A percentile compares a stretch with the other conserved stretches of the same genome.
These are phyloP conservation scores for Plemyria rubiginata DNA, from an alignment of 2,888 invertebrate species.

Conservation along the genomic window DNA sequence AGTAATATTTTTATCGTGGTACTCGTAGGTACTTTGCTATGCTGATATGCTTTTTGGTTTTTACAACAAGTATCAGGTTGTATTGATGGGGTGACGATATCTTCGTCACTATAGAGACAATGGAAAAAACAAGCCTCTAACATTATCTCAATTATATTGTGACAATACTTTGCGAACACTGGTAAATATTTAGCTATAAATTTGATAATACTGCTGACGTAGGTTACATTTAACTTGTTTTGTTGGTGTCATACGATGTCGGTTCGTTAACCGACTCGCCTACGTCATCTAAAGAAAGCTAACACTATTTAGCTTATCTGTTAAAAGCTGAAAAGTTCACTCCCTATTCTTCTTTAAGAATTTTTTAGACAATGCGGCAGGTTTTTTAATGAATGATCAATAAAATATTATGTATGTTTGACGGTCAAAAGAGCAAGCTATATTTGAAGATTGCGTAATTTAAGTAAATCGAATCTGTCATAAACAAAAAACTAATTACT, in stretches of 20 bases:
- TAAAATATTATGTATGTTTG: too few relatives aligned
- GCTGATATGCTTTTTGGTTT: too few relatives aligned
- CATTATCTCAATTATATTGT: conserved; percentile 8
- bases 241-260: conserved; percentile 45
- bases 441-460: background rate
- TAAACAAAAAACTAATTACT: too few relatives aligned
- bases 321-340: too few relatives aligned
- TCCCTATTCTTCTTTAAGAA: background rate
- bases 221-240: conserved; percentile 39
- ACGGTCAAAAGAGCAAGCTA: background rate
- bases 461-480: too few relatives aligned
- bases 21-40: background rate
- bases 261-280: conserved; percentile 55
- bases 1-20: background rate
- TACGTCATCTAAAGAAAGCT: conserved; percentile 47
- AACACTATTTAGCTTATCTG: background rate
- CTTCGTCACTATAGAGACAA: too few relatives aligned
- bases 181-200: conserved; percentile 27
- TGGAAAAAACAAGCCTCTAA: too few relatives aligned
- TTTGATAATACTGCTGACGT: conserved; percentile 37
- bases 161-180: conserved; percentile 20
- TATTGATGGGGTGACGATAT: too few relatives aligned
- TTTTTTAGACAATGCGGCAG: background rate
- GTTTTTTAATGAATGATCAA: too few relatives aligned
- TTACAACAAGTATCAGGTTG: too few relatives aligned